Evolutionary conservation across 2,888 invertebrate genomes (phyloP).

Genomic region (Hartigia nigra): DNA sequence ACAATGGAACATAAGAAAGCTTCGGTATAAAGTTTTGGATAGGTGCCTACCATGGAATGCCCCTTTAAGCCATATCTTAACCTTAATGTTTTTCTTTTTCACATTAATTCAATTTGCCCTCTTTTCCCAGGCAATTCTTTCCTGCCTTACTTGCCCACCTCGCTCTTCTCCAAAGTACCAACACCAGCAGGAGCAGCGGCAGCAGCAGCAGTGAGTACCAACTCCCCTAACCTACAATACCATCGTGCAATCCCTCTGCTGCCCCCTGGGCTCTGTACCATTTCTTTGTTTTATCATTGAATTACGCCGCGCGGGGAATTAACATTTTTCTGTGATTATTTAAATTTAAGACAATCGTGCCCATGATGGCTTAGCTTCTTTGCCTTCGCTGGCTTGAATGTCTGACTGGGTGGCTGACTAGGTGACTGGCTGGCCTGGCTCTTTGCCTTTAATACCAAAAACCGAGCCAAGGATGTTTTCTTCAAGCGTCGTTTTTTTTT

Average conservation of each 20-base stretch:
- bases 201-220: background rate
- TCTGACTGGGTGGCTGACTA: background rate
- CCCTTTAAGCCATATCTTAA: constrained; percentile 32
- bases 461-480: background rate
- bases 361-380: constrained; percentile 18
- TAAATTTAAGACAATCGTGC: constrained; percentile 59
- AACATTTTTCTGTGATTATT: constrained; percentile 62
- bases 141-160: constrained; percentile 30
- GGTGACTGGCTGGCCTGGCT: background rate
- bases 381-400: background rate
- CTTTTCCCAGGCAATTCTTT: constrained; percentile 38
- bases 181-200: background rate
- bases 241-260: background rate
- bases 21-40: constrained; percentile 2
- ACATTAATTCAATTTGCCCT: constrained; percentile 57
- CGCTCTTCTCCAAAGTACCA: constrained; percentile 1
- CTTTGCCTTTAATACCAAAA: constrained; percentile 2
- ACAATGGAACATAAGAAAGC: background rate
- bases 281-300: constrained; percentile 59
- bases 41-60: constrained; percentile 6
- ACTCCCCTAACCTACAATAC: background rate
- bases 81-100: constrained; percentile 42
- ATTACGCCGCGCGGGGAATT: constrained; percentile 49
- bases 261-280: constrained; percentile 16
- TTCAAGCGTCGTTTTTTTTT: background rate